A percentile compares a stretch with the other conserved stretches of the same genome.
phyloP scores from a whole-genome alignment of 2,888 invertebrate genomes.

The Lacanobia oleracea region DNA sequence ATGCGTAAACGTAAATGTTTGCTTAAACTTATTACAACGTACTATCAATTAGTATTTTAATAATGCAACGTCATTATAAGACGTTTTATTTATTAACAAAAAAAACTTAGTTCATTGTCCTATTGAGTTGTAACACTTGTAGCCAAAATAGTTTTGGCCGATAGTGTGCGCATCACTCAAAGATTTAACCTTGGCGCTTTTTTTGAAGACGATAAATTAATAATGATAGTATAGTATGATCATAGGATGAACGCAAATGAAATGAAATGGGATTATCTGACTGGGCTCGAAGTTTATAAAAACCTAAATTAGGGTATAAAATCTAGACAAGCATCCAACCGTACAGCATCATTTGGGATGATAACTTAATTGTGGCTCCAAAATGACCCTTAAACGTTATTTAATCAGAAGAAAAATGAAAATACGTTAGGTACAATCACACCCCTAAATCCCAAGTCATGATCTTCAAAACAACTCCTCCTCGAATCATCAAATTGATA shows the following conservation, averaged over 20 bases:
- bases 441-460: too few relatives aligned
- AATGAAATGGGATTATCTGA: background rate
- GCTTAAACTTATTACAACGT: background rate
- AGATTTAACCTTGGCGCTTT: constrained; percentile 34
- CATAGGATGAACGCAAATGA: background rate
- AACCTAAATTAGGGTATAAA: too few relatives aligned
- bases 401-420: background rate
- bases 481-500: too few relatives aligned
- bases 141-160: constrained; percentile 51
- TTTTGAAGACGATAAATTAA: constrained; percentile 21
- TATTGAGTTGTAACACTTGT: constrained; percentile 24
- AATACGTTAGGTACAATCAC: background rate
- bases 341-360: too few relatives aligned
- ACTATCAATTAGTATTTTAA: constrained; percentile 8
- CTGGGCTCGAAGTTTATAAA: too few relatives aligned
- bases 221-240: background rate
- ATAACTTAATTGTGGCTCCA: too few relatives aligned
- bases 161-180: constrained; percentile 41
- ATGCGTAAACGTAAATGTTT: constrained; percentile 3
- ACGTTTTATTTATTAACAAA: constrained; percentile 15
- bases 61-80: constrained; percentile 11
- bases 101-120: constrained; percentile 45
- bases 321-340: too few relatives aligned
- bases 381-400: too few relatives aligned
- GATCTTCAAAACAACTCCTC: too few relatives aligned